A percentile compares a stretch with the other conserved stretches of the same genome.
Conservation (phyloP, 1,140 invertebrate species). For the Bradynema listronoti region DNA sequence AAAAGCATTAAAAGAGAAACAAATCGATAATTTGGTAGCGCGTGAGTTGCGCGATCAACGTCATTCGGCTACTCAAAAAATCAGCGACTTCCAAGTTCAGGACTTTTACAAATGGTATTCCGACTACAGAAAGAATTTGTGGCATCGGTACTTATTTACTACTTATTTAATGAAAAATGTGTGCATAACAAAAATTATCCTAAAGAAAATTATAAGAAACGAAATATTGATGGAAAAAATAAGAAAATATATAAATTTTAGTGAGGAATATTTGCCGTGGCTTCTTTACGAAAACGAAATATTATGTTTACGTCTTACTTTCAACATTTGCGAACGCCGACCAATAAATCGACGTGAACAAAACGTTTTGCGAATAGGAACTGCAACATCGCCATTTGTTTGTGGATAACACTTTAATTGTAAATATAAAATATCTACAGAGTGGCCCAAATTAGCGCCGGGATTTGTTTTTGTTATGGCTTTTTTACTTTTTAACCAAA, state of each 20-base stretch:
- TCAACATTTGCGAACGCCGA: slow-evolving; percentile 52
- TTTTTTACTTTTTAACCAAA: background rate
- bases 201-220: background rate
- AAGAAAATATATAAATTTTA: slow-evolving; percentile 30
- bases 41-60: slow-evolving; percentile 28
- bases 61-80: slow-evolving; percentile 24
- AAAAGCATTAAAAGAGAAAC: slow-evolving; percentile 44
- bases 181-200: background rate
- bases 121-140: slow-evolving; percentile 52
- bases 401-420: too few species aligned
- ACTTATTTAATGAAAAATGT: background rate
- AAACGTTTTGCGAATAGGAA: background rate
- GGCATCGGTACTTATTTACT: slow-evolving; percentile 44
- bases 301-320: slow-evolving; percentile 54
- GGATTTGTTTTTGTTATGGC: background rate
- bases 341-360: slow-evolving; percentile 13
- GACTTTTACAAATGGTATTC: slow-evolving; percentile 54
- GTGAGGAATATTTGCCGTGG: slow-evolving; percentile 57
- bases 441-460: too few species aligned
- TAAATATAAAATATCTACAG: too few species aligned
- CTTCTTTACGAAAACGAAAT: slow-evolving; percentile 57
- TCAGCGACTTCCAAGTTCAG: slow-evolving; percentile 52
- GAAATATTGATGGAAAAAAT: background rate
- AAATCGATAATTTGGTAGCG: slow-evolving; percentile 50
- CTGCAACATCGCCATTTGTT: too few species aligned